Conservation (phyloP, 2,888 invertebrate species). For the Odontocolon sp. region DNA sequence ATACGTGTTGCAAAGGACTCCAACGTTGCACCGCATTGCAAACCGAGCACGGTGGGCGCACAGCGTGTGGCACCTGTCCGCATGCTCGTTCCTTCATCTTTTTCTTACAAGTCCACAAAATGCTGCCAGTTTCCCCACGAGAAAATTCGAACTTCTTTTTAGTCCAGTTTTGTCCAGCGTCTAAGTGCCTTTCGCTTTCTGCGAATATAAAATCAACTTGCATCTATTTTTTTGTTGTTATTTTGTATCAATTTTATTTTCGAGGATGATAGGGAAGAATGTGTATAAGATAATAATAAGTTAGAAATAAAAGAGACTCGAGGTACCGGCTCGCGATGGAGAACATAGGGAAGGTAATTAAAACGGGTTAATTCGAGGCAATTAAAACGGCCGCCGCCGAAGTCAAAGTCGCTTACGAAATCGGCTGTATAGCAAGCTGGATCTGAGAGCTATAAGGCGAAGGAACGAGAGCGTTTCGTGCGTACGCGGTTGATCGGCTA, state of each 20-base stretch:
- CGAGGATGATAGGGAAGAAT: no score
- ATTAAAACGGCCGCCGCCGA: constrained; percentile 69
- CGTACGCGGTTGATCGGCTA: constrained; percentile 57
- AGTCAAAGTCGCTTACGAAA: constrained; percentile 63
- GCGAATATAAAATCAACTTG: constrained; percentile 9
- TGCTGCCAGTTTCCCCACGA: neutral
- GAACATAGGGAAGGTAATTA: constrained; percentile 65
- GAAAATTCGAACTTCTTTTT: constrained; percentile 24
- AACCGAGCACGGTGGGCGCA: constrained; percentile 69
- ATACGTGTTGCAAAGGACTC: constrained; percentile 7
- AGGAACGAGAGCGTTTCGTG: constrained; percentile 44
- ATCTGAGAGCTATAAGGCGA: constrained; percentile 33
- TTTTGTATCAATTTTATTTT: neutral
- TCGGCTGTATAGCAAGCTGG: constrained; percentile 34
- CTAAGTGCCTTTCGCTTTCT: constrained; percentile 10
- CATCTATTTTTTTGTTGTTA: neutral
- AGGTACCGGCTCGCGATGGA: constrained; percentile 40
- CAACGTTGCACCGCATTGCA: constrained; percentile 28
- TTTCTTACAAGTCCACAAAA: no score
- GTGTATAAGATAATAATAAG: constrained; percentile 2
- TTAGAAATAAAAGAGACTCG: constrained; percentile 20
- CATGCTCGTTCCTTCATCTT: constrained; percentile 55
- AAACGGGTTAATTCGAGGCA: constrained; percentile 72
- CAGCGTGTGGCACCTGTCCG: constrained; percentile 78
- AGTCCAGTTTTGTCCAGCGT: neutral